Conservation (phyloP, 2,113 vertebrate species). For the Seriola aureovittata region DNA sequence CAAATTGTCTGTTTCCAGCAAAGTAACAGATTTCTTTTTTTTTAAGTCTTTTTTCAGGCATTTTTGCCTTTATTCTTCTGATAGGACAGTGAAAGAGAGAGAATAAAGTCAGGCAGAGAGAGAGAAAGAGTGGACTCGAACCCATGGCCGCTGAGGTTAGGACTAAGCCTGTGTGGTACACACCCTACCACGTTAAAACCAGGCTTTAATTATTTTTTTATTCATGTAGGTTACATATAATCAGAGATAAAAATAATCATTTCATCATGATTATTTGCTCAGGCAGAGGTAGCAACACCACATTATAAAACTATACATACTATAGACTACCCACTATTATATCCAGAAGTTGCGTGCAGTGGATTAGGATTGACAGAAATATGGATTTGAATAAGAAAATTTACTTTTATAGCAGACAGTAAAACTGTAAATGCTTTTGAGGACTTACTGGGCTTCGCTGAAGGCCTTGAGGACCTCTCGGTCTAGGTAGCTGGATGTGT, state of each 20-base stretch:
- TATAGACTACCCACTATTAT: too few relatives aligned
- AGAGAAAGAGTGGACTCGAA: too few relatives aligned
- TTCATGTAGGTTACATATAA: background rate
- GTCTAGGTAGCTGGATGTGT: constrained; percentile 92
- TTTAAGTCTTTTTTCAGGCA: background rate
- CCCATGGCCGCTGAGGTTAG: too few relatives aligned
- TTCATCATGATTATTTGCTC: background rate
- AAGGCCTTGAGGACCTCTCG: constrained; percentile 97
- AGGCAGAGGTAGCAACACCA: background rate
- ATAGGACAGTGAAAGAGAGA: too few relatives aligned
- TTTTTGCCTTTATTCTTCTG: too few relatives aligned
- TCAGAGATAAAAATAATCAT: too few relatives aligned
- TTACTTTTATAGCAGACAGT: background rate
- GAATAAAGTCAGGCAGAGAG: too few relatives aligned
- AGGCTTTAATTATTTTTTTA: background rate
- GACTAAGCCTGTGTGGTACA: too few relatives aligned
- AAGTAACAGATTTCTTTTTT: background rate
- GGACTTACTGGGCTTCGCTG: constrained; percentile 93
- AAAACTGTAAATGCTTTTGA: background rate
- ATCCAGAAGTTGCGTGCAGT: background rate
- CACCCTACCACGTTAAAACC: background rate
- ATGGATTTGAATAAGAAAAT: background rate
- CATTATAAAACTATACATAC: background rate
- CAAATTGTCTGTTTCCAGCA: background rate
- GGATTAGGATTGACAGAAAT: background rate